Percentiles rank a stretch among this genome's conserved stretches.
Conservation (phyloP, 2,888 invertebrate genomes). For the Volucella zonaria region DNA sequence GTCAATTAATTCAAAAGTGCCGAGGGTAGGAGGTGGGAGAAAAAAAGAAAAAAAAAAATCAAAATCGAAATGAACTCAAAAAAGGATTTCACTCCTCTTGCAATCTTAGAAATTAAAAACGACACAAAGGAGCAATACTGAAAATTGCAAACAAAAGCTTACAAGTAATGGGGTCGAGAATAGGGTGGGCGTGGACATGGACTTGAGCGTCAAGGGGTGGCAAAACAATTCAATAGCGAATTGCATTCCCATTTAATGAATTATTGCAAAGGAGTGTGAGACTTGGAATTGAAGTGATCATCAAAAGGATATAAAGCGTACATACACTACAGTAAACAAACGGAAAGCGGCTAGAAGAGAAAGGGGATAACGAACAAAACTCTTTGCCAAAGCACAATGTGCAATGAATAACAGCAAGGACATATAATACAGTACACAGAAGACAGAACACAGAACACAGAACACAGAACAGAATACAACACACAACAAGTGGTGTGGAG, state of each 20-base stretch:
- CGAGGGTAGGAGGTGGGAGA: constrained; percentile 29
- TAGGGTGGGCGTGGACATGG: constrained; percentile 14
- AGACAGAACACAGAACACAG: neutral
- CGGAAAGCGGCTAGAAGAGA: neutral
- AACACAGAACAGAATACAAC: neutral
- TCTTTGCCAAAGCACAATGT: constrained; percentile 49
- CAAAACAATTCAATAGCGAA: constrained; percentile 70
- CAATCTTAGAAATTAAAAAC: constrained; percentile 72
- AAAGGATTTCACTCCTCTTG: constrained; percentile 68
- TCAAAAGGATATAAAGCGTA: constrained; percentile 66
- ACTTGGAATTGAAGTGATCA: constrained; percentile 69
- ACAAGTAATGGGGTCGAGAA: constrained; percentile 63
- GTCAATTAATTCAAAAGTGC: constrained; percentile 31
- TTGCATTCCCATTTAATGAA: constrained; percentile 72
- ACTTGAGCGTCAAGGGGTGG: constrained; percentile 41
- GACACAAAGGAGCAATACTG: constrained; percentile 72
- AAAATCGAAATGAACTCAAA: constrained; percentile 38
- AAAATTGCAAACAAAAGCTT: constrained; percentile 70
- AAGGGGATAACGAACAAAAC: neutral
- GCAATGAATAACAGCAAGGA: constrained; percentile 42
- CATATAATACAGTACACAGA: constrained; percentile 10
- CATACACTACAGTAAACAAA: constrained; percentile 19
- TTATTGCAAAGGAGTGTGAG: constrained; percentile 69
- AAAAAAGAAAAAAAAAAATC: constrained; percentile 13
- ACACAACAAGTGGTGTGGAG: constrained; percentile 38